phyloP scores from a whole-genome alignment of 2,888 invertebrate genomes.

The Serrognathus titanus region DNA sequence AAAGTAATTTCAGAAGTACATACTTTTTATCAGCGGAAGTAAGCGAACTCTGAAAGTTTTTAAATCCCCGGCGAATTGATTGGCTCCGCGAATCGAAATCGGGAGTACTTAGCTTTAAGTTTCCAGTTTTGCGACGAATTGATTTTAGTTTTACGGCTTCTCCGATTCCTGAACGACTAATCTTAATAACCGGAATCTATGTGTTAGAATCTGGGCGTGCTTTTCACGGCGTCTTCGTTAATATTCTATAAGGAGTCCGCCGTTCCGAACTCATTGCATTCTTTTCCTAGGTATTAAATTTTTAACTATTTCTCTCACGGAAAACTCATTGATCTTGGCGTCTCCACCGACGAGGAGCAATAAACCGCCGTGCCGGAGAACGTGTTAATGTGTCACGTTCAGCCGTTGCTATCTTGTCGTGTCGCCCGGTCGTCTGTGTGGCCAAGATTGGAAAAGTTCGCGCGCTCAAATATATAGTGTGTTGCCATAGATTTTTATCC shows the following conservation, averaged over 20 bases:
- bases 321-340: slow-evolving; percentile 40
- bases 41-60: slow-evolving; percentile 31
- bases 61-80: slow-evolving; percentile 41
- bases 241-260: slow-evolving; percentile 20
- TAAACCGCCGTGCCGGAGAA: slow-evolving; percentile 26
- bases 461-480: slow-evolving; percentile 21
- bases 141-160: slow-evolving; percentile 1
- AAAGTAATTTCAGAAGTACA: slow-evolving; percentile 24
- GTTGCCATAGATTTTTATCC: slow-evolving; percentile 2
- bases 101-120: slow-evolving; percentile 33
- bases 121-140: slow-evolving; percentile 19
- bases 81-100: slow-evolving; percentile 38
- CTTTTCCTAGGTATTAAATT: slow-evolving; percentile 37
- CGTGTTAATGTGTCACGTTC: slow-evolving; percentile 50
- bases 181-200: slow-evolving; percentile 4
- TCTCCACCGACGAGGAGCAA: slow-evolving; percentile 24
- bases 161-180: background rate
- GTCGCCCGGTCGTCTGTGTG: slow-evolving; percentile 32
- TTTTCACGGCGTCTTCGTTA: slow-evolving; percentile 15
- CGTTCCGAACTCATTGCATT: slow-evolving; percentile 25
- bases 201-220: slow-evolving; percentile 6
- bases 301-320: slow-evolving; percentile 42
- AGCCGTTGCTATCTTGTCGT: slow-evolving; percentile 39
- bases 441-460: slow-evolving; percentile 46
- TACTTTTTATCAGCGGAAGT: slow-evolving; percentile 26